These are phyloP conservation scores for Melanotaenia parkinsoni DNA, from an alignment of 2,797 vertebrate species.

Conservation along the genomic window DNA sequence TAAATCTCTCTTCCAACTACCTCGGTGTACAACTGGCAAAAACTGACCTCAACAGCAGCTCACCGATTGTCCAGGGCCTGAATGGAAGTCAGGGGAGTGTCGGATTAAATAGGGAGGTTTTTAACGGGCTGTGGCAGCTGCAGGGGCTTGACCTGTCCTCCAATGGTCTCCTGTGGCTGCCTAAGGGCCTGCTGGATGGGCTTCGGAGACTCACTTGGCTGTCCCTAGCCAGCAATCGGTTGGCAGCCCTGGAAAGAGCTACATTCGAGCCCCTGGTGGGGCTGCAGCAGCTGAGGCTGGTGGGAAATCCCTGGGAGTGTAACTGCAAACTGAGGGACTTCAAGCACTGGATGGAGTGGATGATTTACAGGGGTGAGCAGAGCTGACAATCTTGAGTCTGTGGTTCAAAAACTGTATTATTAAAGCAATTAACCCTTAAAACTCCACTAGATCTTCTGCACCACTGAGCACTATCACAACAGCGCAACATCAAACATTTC, in stretches of 20 bases:
- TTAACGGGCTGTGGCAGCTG: constrained; percentile 84
- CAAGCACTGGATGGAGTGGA: constrained; percentile 98
- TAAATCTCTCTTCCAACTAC: constrained; percentile 93
- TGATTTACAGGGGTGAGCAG: constrained; percentile 87
- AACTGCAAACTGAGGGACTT: constrained; percentile 93
- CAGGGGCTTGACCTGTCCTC: constrained; percentile 91
- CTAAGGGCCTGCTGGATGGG: constrained; percentile 87
- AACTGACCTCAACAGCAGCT: constrained; percentile 83
- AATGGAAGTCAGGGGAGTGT: constrained; percentile 72
- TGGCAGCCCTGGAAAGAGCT: constrained; percentile 87
- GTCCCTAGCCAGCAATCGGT: constrained; percentile 88
- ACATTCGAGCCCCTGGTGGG: constrained; percentile 90
- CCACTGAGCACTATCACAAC: no score
- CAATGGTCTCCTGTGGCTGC: constrained; percentile 88
- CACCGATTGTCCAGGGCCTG: constrained; percentile 80
- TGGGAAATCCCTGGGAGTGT: constrained; percentile 94
- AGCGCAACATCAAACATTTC: no score
- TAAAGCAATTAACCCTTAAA: no score
- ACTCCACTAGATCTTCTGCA: no score
- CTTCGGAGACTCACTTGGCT: constrained; percentile 88
- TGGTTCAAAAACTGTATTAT: background rate
- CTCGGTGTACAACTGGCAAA: constrained; percentile 76
- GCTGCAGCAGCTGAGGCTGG: constrained; percentile 88
- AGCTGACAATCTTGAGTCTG: background rate
- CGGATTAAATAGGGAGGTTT: constrained; percentile 86